phyloP scores from a whole-genome alignment of 1,140 invertebrate genomes.

The Colletes latitarsis region DNA sequence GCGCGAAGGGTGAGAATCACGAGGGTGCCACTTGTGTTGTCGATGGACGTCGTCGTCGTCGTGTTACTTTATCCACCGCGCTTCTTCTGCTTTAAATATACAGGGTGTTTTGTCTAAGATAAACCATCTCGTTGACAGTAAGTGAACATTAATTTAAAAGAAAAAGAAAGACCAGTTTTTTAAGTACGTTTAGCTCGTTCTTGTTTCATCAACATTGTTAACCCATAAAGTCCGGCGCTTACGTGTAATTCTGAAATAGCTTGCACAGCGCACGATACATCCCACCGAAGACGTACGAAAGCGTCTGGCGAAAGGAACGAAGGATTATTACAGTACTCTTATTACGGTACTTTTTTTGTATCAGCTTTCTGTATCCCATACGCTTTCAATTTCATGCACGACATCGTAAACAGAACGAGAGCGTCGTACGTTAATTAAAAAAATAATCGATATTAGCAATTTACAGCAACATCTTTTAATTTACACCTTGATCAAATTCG shows the following conservation, averaged over 20 bases:
- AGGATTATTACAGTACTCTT: too few relatives aligned
- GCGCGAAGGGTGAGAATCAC: conserved; percentile 7
- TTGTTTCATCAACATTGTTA: too few relatives aligned
- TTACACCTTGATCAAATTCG: not conserved
- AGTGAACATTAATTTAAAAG: too few relatives aligned
- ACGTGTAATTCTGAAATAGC: too few relatives aligned
- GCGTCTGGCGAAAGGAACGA: too few relatives aligned
- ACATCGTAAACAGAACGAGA: not conserved
- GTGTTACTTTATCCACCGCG: not conserved
- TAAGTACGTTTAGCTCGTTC: too few relatives aligned
- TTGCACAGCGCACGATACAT: too few relatives aligned
- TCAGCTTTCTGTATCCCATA: not conserved
- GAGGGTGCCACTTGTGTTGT: conserved; percentile 13
- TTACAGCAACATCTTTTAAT: not conserved
- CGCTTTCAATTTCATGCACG: not conserved
- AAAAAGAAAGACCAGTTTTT: too few relatives aligned
- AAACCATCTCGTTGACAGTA: too few relatives aligned
- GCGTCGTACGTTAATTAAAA: not conserved
- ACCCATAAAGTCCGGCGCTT: too few relatives aligned
- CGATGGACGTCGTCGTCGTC: not conserved
- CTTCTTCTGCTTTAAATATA: not conserved
- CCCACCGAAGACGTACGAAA: too few relatives aligned
- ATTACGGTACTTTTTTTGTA: not conserved
- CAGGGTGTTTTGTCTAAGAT: not conserved
- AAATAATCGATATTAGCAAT: not conserved